Base-by-base conservation (phyloP, 2,797 vertebrate genomes). In the Somateria mollissima region DNA sequence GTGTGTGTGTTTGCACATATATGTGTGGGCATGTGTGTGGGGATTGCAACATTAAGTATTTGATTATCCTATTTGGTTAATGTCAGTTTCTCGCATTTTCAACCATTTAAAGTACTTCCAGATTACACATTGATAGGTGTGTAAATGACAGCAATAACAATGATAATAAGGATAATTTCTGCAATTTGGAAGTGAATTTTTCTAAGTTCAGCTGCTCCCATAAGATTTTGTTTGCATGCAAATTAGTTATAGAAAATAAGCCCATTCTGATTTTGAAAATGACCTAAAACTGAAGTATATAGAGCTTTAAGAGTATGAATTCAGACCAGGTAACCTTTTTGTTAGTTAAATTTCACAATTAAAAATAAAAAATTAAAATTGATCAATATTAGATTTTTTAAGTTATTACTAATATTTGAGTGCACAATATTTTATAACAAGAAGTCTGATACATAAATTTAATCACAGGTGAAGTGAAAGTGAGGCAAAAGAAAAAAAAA, bases 121-220 rank as follows among this genome's bases (percentile, higher is more conserved):
- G 76, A 93, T 83, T 89, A 53, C 36, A 57, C 58, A 39, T 15
- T 78, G 34, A 66, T 24, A 4, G 19, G 37, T 73, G 45, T 84
- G 41, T 69, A 91, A 91, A 73, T 75, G 67, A 73, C 41, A 86
- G 49, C 13, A 82, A 56, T 66, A 93, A 66, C 78, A 88, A 84
- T 28, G 79, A 66, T 88, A 93, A 90, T 74, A 92, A 58, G 32
- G 45, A 70, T 81, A 79, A 87, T 86, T 90, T 91, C 80, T 86
- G 45, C 49, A 88, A 78, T 66, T 89, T 76, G 27, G 60, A 88
- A 54, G 22, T 22, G 80, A 84, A 24, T 60, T 88, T 71, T 86
- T 94, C 66, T 81, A 27, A 76, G 41, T 86, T 90, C 69, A 51
- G 37, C 53, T 87, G 60, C 73, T 87, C 74, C 25, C 49, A 32